phyloP scores from a whole-genome alignment of 2,888 invertebrate species.

The Anoncus sp. region DNA sequence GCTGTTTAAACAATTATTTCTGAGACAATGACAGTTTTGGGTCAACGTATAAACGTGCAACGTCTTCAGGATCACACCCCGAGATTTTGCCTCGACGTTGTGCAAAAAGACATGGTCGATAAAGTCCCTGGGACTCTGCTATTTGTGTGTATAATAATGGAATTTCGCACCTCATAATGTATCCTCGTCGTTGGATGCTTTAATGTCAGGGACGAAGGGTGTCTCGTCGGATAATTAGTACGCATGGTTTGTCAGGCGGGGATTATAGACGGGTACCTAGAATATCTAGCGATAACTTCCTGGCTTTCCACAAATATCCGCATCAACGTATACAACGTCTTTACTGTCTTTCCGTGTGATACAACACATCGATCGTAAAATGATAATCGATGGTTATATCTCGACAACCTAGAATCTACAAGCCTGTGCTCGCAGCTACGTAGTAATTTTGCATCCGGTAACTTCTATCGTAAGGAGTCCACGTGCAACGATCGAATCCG shows the following conservation, averaged over 20 bases:
- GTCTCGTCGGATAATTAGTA: constrained; percentile 58
- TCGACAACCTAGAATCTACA: not conserved
- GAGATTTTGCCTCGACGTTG: too few relatives aligned
- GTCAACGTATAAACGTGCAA: too few relatives aligned
- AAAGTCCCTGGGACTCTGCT: not conserved
- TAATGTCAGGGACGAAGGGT: constrained; percentile 59
- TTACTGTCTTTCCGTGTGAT: constrained; percentile 3
- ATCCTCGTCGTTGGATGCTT: constrained; percentile 23
- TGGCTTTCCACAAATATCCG: constrained; percentile 12
- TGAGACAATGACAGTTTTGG: too few relatives aligned
- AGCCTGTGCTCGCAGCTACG: not conserved
- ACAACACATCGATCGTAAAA: constrained; percentile 12
- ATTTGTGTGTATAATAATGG: not conserved
- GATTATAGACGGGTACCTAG: constrained; percentile 28
- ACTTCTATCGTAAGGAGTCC: not conserved
- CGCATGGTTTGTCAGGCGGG: constrained; percentile 45
- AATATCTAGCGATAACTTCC: constrained; percentile 33
- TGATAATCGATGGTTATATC: not conserved
- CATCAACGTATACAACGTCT: not conserved
- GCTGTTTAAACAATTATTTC: too few relatives aligned
- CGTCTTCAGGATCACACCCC: too few relatives aligned
- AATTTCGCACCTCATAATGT: constrained; percentile 11
- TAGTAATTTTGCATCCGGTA: not conserved
- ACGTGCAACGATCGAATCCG: too few relatives aligned
- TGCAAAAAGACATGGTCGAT: too few relatives aligned